Evolutionary conservation across 2,113 vertebrate species (phyloP).

Genomic region (Himantopus leucocephalus): DNA sequence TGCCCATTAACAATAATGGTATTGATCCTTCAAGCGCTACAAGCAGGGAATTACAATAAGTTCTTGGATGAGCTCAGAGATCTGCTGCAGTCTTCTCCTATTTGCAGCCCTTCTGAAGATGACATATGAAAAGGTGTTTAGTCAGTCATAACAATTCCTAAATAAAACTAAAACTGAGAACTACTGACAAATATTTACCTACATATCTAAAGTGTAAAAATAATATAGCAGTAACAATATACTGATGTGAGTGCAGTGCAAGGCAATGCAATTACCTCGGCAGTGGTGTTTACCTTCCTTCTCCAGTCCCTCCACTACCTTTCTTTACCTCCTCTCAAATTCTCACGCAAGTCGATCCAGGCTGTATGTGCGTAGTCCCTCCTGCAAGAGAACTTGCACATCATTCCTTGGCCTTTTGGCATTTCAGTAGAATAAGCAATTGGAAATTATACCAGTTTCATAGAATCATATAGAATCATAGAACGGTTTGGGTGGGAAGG

Average conservation of each 20-base stretch:
- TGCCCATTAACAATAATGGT: not conserved
- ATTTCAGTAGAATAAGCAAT: not conserved
- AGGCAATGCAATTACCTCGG: rapidly evolving
- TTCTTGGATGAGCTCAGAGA: not conserved
- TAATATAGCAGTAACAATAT: not conserved
- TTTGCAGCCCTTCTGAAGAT: not conserved
- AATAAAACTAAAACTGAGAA: not conserved
- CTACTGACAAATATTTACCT: not conserved
- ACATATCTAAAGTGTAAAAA: not conserved
- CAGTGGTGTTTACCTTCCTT: not conserved
- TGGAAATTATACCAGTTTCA: not conserved
- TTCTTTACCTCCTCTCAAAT: not conserved
- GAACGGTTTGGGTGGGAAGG: no score
- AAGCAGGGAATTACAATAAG: not conserved
- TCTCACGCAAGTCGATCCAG: not conserved
- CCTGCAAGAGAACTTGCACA: not conserved
- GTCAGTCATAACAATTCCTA: not conserved
- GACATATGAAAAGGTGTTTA: not conserved
- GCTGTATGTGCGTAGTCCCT: not conserved
- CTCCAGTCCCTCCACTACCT: not conserved
- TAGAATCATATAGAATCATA: no score
- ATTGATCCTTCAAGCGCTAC: not conserved
- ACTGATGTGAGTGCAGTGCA: not conserved
- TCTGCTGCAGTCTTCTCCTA: not conserved
- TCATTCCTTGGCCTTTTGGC: not conserved